Evolutionary conservation across 2,113 vertebrate species (phyloP), one percentile per base, ranked within the genome.

Genomic region (Coturnix japonica): DNA sequence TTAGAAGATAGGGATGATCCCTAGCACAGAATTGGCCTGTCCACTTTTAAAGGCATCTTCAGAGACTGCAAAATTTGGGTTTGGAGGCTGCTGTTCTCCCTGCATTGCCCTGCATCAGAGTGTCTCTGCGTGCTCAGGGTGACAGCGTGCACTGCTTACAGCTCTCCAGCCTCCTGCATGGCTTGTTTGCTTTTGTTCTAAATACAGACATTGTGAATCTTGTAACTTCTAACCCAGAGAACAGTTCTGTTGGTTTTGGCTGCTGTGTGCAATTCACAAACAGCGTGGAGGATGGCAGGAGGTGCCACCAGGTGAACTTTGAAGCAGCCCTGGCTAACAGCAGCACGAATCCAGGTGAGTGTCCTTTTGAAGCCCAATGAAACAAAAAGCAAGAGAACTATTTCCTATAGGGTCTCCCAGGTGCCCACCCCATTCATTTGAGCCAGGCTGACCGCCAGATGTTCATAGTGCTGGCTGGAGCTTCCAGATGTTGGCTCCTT

Each of bases 111-210:
- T 46, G 20, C 1, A 4, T 1, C 8, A 13, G 28, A n/a, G 30
- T 0, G 0, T 39, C 49, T n/a, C 25, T 25, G 28, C 5, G 33
- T 5, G 70, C 73, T 82, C 0, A 0, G 33, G 9, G 49, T 1
- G 16, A 22, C 2, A 25, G 54, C 67, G 4, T 1, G 39, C 35
- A 72, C 77, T 75, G 85, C 43, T 80, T 35, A 2, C 5, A 46
- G 25, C 75, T 41, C 72, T 46, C 28, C 65, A 6, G 35, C 75
- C 59, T 70, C 81, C 79, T 69, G 59, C 75, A 8, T 59, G 25
- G 43, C 7, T 0, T 9, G n/a, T 71, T 74, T 63, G 85, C 90
- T 70, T 84, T 70, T 56, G 35, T 95, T 83, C 39, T 19, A 75
- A 77, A 71, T 8, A 66, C 18, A 65, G 72, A 57, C 60, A 22